These are phyloP conservation scores for Lytechinus pictus DNA, from an alignment of 35 echinoderm and acorn worm species.

Conservation along the genomic window DNA sequence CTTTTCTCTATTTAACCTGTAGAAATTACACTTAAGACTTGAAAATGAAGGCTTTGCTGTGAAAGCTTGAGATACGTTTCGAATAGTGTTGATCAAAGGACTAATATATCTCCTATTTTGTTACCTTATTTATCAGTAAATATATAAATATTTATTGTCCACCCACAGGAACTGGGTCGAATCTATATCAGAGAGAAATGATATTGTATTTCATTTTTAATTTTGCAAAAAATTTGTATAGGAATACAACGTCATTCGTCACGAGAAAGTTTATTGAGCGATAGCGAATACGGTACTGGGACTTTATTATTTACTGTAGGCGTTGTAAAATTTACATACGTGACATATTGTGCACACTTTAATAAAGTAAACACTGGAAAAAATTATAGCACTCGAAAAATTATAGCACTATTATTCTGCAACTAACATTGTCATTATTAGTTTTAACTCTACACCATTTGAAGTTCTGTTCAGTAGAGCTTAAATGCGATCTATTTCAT, in stretches of 20 bases:
- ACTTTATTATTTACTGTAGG: not conserved
- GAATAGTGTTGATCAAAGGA: too few species aligned
- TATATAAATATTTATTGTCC: not conserved
- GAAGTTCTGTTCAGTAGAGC: too few species aligned
- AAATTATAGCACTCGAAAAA: not conserved
- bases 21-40: too few species aligned
- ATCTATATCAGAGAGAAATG: not conserved
- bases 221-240: too few species aligned
- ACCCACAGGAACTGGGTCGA: not conserved
- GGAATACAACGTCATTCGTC: too few species aligned
- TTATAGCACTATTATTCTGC: not conserved
- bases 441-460: too few species aligned
- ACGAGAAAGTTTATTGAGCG: too few species aligned
- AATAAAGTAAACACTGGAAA: not conserved
- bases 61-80: too few species aligned
- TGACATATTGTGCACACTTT: not conserved
- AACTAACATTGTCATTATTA: not conserved
- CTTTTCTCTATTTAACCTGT: too few species aligned
- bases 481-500: not conserved
- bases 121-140: not conserved
- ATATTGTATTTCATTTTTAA: too few species aligned
- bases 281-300: not conserved
- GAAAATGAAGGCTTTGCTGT: too few species aligned
- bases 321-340: not conserved
- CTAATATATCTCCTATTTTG: not conserved